Evolutionary conservation across 2,888 invertebrate genomes (phyloP), one percentile per base, ranked within the genome.

Genomic region (Crocallis elinguaria): DNA sequence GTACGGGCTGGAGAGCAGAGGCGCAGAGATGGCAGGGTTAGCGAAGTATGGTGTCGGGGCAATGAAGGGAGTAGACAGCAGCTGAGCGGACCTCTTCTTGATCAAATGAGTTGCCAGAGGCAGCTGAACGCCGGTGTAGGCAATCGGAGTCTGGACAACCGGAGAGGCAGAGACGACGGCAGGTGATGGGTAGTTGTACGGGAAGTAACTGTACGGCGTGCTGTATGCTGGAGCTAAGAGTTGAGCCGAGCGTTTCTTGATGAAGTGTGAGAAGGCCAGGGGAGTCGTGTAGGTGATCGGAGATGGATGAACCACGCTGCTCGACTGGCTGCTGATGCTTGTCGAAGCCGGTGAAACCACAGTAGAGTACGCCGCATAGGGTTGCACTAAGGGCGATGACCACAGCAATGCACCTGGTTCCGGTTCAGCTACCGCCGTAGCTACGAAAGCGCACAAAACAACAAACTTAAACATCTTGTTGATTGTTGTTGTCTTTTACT

Each of bases 391-490:
- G 8, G 54, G 48, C 6, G 48, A 0, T 3, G 57, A 51, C 33
- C 48, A 35, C 16, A 62, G 44, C n/a, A 60, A 6, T n/a, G n/a
- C n/a, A 7, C 37, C 46, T 7, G 62, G 57, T 1, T 75, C 67
- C 6, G 84, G 83, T 56, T 82, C 79, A 65, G 93, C 93, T 54
- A 84, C 69, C 62, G 84, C 93, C 69, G 90, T 80, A 69, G 93
- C 92, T 72, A 93, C 76, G 70, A 93, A 83, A 83, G 92, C 92
- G 77, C 86, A 92, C 90, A 93, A 88, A 73, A 92, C 92, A 81
- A 92, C 90, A 83, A 85, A 69, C 71, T 84, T 86, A 74, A 77
- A 84, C 86, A 87, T 87, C 69, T 75, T 84, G 78, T 76, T 82
- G 73, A 81, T 79, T 80, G 81, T 79, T 79, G 79, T 32, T n/a